Evolutionary conservation across 2,797 vertebrate species (phyloP).

Genomic region (Sebastes ruberrimus): DNA sequence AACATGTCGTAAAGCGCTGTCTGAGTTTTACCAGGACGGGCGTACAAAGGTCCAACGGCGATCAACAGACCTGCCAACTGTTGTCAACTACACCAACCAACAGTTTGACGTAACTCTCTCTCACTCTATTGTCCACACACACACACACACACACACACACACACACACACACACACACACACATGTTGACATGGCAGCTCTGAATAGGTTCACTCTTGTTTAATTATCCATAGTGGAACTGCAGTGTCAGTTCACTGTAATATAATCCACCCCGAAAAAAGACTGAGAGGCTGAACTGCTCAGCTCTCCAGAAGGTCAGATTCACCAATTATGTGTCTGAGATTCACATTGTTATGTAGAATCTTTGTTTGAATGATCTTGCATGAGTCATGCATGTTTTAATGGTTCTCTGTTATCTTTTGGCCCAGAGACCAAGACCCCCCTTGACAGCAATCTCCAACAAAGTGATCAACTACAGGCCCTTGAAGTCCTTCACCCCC

Average conservation of each 20-base stretch:
- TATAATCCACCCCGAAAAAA: constrained; percentile 9
- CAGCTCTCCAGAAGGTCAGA: constrained; percentile 21
- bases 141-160: no score
- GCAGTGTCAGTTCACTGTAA: constrained; percentile 54
- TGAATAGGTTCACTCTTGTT: constrained; percentile 39
- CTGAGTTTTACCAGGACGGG: constrained; percentile 60
- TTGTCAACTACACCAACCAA: constrained; percentile 3
- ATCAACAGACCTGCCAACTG: constrained; percentile 13
- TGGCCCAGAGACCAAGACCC: constrained; percentile 34
- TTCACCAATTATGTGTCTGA: constrained; percentile 14
- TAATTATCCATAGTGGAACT: constrained; percentile 72
- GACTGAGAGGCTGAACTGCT: not conserved
- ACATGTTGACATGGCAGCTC: constrained; percentile 1
- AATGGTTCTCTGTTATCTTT: constrained; percentile 22
- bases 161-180: not conserved
- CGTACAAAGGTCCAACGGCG: not conserved
- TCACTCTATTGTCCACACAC: not conserved
- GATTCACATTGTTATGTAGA: constrained; percentile 13
- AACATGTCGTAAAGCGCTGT: constrained; percentile 74
- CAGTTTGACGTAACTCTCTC: constrained; percentile 56
- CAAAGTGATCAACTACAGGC: constrained; percentile 35
- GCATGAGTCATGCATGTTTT: not conserved
- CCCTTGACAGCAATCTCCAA: constrained; percentile 50
- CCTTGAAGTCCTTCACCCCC: constrained; percentile 40
- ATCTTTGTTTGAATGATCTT: not conserved